Evolutionary conservation across 2,888 invertebrate species (phyloP).

Genomic region (Pseudococcus longispinus): DNA sequence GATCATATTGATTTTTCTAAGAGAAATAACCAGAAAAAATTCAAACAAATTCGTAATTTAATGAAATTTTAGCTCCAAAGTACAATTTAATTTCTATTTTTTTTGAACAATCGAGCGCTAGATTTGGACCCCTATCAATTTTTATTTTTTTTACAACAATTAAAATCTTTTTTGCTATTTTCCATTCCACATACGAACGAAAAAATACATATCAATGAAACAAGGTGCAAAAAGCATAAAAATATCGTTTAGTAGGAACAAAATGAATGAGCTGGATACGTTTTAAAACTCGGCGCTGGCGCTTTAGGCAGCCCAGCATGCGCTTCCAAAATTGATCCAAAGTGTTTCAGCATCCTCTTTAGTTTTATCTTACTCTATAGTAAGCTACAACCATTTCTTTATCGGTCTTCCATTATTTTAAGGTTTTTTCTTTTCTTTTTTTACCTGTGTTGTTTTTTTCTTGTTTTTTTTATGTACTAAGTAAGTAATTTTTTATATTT

Average conservation of each 20-base stretch:
- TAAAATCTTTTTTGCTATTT: background rate
- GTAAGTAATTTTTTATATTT: constrained; percentile 8
- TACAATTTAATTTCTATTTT: no score
- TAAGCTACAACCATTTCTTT: constrained; percentile 38
- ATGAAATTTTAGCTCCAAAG: no score
- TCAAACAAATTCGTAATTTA: no score
- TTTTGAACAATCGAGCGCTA: no score
- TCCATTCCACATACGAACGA: background rate
- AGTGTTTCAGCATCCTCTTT: constrained; percentile 48
- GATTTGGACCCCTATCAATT: no score
- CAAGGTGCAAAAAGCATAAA: background rate
- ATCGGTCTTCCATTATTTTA: constrained; percentile 51
- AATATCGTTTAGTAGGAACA: constrained; percentile 31
- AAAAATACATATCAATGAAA: background rate
- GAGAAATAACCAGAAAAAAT: no score
- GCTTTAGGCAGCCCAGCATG: background rate
- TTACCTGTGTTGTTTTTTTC: background rate
- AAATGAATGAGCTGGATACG: constrained; percentile 19
- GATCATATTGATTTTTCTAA: no score
- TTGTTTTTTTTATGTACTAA: background rate
- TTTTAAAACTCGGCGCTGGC: constrained; percentile 44
- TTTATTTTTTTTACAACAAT: background rate
- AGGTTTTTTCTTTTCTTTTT: constrained; percentile 26
- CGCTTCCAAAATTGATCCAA: constrained; percentile 50
- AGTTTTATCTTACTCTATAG: constrained; percentile 47